A percentile compares a stretch with the other conserved stretches of the same genome.
phyloP scores from a whole-genome alignment of 2,888 invertebrate genomes.

The Carabus problematicus region DNA sequence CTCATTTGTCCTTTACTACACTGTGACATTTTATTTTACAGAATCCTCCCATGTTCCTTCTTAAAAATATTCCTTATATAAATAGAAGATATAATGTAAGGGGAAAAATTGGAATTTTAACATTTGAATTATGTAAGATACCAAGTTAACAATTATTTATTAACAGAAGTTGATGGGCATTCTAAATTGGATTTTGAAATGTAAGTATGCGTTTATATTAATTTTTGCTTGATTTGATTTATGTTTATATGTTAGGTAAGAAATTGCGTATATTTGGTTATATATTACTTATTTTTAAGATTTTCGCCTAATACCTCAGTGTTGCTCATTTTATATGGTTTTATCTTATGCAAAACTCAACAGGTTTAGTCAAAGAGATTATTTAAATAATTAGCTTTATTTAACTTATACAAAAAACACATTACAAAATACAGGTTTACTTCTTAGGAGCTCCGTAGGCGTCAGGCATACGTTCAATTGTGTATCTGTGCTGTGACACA shows the following conservation, averaged over 20 bases:
- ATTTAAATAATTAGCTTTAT: constrained; percentile 10
- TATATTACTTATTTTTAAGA: no score
- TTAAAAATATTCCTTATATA: neutral
- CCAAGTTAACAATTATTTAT: neutral
- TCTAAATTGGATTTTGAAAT: neutral
- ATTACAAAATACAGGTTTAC: constrained; percentile 45
- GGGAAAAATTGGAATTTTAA: no score
- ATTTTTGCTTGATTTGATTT: no score
- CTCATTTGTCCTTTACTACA: neutral
- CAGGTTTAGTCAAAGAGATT: neutral
- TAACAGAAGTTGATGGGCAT: neutral
- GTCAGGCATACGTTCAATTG: constrained; percentile 99
- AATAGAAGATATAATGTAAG: no score
- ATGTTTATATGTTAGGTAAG: no score
- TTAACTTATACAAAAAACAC: constrained; percentile 6
- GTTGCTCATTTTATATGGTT: neutral
- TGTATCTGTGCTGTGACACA: constrained; percentile 89
- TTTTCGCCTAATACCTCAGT: neutral
- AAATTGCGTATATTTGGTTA: no score
- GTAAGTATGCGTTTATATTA: neutral
- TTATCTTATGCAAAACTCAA: neutral
- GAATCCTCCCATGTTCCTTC: neutral
- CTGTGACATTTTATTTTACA: neutral
- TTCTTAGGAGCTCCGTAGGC: constrained; percentile 92
- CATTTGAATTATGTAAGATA: neutral